Percentiles rank a stretch among this genome's conserved stretches.
phyloP scores from a whole-genome alignment of 2,113 vertebrate genomes.

The Daphoenositta chrysoptera region DNA sequence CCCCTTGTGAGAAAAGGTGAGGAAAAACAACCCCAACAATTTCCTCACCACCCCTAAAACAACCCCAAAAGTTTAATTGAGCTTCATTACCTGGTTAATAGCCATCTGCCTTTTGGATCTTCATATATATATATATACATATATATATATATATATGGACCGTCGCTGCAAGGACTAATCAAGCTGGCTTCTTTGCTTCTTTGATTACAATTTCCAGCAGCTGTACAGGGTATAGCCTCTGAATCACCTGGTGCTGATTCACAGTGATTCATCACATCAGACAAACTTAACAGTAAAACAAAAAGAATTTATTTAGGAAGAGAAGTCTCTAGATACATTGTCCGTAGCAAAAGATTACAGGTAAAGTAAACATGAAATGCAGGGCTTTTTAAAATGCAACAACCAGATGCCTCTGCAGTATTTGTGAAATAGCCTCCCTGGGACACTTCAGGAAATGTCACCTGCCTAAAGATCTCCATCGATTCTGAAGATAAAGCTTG shows the following conservation, averaged over 20 bases:
- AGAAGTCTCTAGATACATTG: neutral
- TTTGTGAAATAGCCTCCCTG: neutral
- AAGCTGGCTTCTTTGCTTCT: neutral
- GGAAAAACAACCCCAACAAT: neutral
- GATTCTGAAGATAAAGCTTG: neutral
- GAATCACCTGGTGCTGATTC: neutral
- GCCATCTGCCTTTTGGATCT: neutral
- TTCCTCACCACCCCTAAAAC: neutral
- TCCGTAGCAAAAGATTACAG: neutral
- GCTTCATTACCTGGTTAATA: neutral
- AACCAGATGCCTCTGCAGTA: neutral
- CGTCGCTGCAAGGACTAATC: neutral
- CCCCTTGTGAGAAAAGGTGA: accelerated
- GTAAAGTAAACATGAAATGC: neutral
- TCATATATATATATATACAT: too few species aligned
- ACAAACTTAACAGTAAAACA: neutral
- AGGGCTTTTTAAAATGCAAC: neutral
- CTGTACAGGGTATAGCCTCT: neutral
- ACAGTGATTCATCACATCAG: neutral
- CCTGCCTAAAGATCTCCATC: neutral
- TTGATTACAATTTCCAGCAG: neutral
- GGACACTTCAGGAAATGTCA: neutral
- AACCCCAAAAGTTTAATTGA: neutral
- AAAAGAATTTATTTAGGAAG: neutral
- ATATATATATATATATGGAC: neutral